Conservation (phyloP, 2,888 invertebrate species). For the Drosophila parthenogenetica region DNA sequence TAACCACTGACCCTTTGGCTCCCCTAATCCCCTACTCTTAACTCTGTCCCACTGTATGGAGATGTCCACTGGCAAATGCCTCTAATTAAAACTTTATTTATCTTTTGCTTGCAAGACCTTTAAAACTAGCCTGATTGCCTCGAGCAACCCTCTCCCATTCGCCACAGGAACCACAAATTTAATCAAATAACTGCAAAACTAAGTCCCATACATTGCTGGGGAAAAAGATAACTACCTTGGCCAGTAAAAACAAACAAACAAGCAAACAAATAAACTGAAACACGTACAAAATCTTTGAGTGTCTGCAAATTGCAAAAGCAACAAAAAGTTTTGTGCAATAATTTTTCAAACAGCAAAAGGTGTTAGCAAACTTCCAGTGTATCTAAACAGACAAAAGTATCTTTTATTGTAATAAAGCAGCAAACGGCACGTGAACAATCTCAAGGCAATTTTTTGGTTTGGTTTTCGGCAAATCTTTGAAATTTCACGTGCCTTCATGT, state of each 20-base stretch:
- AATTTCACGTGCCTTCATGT: conserved; percentile 54
- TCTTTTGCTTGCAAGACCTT: conserved; percentile 23
- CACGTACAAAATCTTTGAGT: conserved; percentile 52
- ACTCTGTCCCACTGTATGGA: not conserved
- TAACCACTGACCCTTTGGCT: conserved; percentile 12
- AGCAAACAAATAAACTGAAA: conserved; percentile 18
- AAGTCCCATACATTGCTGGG: conserved; percentile 34
- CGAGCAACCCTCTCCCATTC: not conserved
- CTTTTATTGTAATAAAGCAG: conserved; percentile 65
- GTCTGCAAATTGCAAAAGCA: conserved; percentile 53
- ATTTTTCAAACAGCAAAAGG: conserved; percentile 48
- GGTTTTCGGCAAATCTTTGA: conserved; percentile 56
- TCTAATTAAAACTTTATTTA: conserved; percentile 73
- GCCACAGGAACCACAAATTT: conserved; percentile 62
- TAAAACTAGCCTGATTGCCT: conserved; percentile 41
- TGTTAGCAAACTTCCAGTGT: conserved; percentile 32
- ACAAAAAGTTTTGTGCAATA: conserved; percentile 63
- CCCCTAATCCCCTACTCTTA: too few relatives aligned
- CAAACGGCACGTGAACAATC: conserved; percentile 47
- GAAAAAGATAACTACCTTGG: conserved; percentile 39
- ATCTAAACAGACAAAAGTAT: conserved; percentile 47
- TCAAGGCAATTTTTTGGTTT: conserved; percentile 20
- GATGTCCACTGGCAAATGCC: conserved; percentile 38
- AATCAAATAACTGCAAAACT: conserved; percentile 67
- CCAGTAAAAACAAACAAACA: conserved; percentile 8